These are phyloP conservation scores for Phyllotreta striolata DNA, from an alignment of 2,888 invertebrate genomes.

Conservation along the genomic window DNA sequence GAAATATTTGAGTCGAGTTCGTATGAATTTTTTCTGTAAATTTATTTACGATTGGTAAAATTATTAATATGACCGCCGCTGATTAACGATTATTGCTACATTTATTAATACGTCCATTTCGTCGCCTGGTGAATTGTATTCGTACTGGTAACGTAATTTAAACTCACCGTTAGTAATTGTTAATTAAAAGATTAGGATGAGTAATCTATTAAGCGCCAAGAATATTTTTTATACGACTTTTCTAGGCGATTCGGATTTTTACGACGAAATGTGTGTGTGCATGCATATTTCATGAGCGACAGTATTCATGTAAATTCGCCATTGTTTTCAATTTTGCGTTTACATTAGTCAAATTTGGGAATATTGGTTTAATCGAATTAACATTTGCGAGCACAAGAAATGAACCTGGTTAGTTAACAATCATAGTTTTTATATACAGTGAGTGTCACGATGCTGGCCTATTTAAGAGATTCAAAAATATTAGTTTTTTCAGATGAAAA, in stretches of 20 bases:
- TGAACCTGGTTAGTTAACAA: no score
- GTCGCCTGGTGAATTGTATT: slow-evolving; percentile 30
- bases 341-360: slow-evolving; percentile 3
- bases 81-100: slow-evolving; percentile 33
- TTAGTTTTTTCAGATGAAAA: no score
- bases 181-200: slow-evolving; percentile 30
- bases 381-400: no score
- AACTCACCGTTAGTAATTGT: slow-evolving; percentile 29
- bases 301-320: slow-evolving; percentile 10
- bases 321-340: slow-evolving; percentile 11
- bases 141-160: slow-evolving; percentile 28
- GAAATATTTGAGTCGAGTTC: no score
- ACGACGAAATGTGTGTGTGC: no score
- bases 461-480: no score
- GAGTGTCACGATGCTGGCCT: no score
- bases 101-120: slow-evolving; percentile 38
- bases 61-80: slow-evolving; percentile 18
- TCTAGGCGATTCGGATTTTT: neutral
- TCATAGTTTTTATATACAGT: no score
- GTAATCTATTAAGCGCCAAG: slow-evolving; percentile 17
- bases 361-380: no score
- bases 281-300: slow-evolving; percentile 17
- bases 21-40: no score
- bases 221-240: neutral
- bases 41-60: neutral